phyloP scores from a whole-genome alignment of 2,797 vertebrate species.

The Psittacula derbiana region DNA sequence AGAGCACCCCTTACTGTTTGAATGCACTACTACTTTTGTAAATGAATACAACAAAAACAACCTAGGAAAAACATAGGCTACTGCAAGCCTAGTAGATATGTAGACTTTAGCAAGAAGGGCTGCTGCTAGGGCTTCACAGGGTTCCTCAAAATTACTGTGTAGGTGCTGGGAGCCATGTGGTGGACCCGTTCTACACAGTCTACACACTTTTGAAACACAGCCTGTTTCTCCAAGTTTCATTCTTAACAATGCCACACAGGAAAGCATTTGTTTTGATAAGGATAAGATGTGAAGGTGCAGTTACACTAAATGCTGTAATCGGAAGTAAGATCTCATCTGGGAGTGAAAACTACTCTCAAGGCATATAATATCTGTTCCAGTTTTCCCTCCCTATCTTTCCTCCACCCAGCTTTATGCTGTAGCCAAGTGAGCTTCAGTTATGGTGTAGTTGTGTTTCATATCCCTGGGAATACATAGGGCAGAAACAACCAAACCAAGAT shows the following conservation, averaged over 20 bases:
- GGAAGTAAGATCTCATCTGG: not conserved
- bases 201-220: not conserved
- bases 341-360: not conserved
- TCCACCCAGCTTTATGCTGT: not conserved
- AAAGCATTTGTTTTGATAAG: not conserved
- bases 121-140: not conserved
- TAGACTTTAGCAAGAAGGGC: not conserved
- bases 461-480: not conserved
- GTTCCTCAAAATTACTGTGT: not conserved
- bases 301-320: not conserved
- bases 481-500: not conserved
- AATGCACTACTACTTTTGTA: not conserved
- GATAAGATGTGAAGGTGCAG: not conserved
- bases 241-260: not conserved
- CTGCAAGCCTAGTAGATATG: not conserved
- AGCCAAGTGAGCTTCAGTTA: not conserved
- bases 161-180: not conserved
- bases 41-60: not conserved
- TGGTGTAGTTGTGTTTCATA: fast-evolving
- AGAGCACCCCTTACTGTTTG: not conserved
- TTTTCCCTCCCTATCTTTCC: not conserved
- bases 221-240: fast-evolving
- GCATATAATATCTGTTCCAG: not conserved
- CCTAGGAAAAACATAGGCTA: not conserved
- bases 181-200: not conserved